Percentiles rank a stretch among this genome's conserved stretches.
phyloP scores from a whole-genome alignment of 2,888 invertebrate genomes.

The Trimorus sp. region DNA sequence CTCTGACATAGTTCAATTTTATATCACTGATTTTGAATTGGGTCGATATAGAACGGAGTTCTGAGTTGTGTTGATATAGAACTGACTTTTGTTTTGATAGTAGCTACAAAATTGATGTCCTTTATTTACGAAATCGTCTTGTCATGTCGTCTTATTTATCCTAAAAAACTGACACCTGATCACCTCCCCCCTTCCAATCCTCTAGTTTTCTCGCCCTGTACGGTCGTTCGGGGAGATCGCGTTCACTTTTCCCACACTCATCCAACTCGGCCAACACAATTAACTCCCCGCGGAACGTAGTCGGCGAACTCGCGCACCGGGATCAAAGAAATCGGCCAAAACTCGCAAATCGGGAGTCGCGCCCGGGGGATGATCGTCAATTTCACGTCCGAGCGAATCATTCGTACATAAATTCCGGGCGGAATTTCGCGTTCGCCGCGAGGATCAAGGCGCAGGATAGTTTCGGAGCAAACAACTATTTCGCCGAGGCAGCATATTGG shows the following conservation, averaged over 20 bases:
- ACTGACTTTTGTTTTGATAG: too few species aligned
- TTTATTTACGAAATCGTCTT: too few species aligned
- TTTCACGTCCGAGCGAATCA: slow-evolving; percentile 38
- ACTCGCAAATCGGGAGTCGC: slow-evolving; percentile 36
- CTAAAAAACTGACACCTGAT: too few species aligned
- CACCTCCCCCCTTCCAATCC: too few species aligned
- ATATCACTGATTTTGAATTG: too few species aligned
- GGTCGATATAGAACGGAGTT: too few species aligned
- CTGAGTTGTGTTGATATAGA: too few species aligned
- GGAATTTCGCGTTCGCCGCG: neutral
- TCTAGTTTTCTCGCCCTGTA: slow-evolving; percentile 28
- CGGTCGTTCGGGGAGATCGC: slow-evolving; percentile 40
- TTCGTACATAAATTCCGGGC: slow-evolving; percentile 12
- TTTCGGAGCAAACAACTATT: slow-evolving; percentile 47
- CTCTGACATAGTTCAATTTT: too few species aligned
- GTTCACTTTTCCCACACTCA: slow-evolving; percentile 47
- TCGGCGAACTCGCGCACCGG: slow-evolving; percentile 40
- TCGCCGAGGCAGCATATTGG: slow-evolving; percentile 49
- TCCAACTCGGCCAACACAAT: slow-evolving; percentile 56
- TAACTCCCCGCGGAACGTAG: slow-evolving; percentile 46
- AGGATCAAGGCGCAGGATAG: neutral
- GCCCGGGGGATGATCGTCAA: slow-evolving; percentile 43
- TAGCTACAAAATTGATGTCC: too few species aligned
- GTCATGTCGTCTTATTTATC: too few species aligned
- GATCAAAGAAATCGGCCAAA: slow-evolving; percentile 19